Evolutionary conservation across 2,888 invertebrate species (phyloP), one percentile per base, ranked within the genome.

Genomic region (Drosophila formosana): DNA sequence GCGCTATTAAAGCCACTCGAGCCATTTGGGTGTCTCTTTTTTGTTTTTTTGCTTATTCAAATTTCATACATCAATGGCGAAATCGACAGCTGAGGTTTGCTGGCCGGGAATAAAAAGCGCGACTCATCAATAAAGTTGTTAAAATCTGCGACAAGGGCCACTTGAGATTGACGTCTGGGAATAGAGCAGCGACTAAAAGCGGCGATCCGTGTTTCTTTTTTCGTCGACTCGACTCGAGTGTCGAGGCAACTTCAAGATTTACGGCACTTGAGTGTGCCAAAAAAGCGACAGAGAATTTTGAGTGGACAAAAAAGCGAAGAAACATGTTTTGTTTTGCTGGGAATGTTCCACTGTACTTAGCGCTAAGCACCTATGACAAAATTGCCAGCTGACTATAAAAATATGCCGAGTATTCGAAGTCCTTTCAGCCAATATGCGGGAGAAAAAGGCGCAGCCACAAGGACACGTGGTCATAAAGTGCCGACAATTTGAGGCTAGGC

Each of bases 381-480:
- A 69, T 58, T 63, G 56, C 43, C 68, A 68, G 61, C 47, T 78
- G 75, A 57, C 69, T 66, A 82, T 79, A 74, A 71, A 79, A 73
- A 79, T 74, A 65, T 74, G 63, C 53, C 71, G 67, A 61, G 66
- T 49, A 65, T 45, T 47, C 34, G 41, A 49, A 47, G 52, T 45
- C 32, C 25, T 46, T 34, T 13, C 3, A 13, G 18, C 18, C 18
- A 18, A 18, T 46, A 18, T 26, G 30, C 30, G 26, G 46, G 61
- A 57, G 43, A 43, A 34, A 45, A 52, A 62, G 55, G 47, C 43
- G 51, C 41, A 73, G 75, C 74, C 86, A 68, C 81, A 84, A 86
- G 84, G 89, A 84, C 84, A 79, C 84, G 78, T 82, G 81, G 86
- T 77, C 80, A 88, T 88, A 83, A 83, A 83, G 80, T 77, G 82